These are phyloP conservation scores for Laterallus jamaicensis DNA, from an alignment of 2,113 vertebrate species.

Conservation along the genomic window DNA sequence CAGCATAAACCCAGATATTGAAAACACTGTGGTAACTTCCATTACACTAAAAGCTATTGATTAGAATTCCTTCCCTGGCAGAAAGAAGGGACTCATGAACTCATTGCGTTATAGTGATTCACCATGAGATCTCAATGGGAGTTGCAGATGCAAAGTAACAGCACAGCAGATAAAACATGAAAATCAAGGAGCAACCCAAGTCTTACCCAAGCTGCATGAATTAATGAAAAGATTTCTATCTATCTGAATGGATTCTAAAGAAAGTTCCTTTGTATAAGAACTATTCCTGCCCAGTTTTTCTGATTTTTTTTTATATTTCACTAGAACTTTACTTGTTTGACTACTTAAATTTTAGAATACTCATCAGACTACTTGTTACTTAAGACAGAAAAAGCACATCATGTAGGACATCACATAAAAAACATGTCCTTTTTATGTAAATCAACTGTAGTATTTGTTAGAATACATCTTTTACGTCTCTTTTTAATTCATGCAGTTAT, in stretches of 20 bases:
- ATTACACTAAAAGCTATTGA: conserved; percentile 57
- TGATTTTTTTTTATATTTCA: neutral
- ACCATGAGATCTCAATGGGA: neutral
- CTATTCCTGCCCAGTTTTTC: neutral
- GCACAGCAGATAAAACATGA: neutral
- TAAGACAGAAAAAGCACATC: neutral
- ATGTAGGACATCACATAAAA: neutral
- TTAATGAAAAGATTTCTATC: neutral
- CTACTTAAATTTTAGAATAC: neutral
- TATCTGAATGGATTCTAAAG: neutral
- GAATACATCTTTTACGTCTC: neutral
- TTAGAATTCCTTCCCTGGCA: neutral
- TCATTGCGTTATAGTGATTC: neutral
- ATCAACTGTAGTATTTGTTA: neutral
- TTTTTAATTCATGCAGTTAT: neutral
- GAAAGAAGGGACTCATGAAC: neutral
- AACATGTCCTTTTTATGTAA: neutral
- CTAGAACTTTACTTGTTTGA: neutral
- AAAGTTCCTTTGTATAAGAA: neutral
- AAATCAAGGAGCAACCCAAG: neutral
- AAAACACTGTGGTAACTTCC: conserved; percentile 10
- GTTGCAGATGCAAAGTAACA: neutral
- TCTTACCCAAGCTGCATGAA: neutral
- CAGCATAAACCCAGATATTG: neutral
- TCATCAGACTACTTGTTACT: neutral